Conservation (phyloP, 2,888 invertebrate species). For the Uloborus plumipes region DNA sequence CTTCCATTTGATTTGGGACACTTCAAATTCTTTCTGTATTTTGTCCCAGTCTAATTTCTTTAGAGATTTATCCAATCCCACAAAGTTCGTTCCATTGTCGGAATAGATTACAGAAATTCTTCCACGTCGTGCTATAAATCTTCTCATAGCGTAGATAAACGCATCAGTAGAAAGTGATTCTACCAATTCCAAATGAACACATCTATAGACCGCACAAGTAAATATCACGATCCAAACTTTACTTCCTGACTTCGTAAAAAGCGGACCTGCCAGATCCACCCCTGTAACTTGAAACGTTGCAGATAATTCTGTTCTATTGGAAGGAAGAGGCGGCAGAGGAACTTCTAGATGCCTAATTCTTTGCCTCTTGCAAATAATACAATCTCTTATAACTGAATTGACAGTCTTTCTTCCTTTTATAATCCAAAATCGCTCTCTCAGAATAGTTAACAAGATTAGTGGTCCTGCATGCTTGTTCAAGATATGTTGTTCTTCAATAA, state of each 20-base stretch:
- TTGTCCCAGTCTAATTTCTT: slow-evolving; percentile 11
- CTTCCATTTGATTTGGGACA: slow-evolving; percentile 14
- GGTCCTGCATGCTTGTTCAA: neutral
- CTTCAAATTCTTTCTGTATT: slow-evolving; percentile 7
- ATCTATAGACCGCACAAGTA: slow-evolving; percentile 15
- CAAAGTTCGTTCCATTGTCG: no score
- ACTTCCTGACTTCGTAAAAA: neutral
- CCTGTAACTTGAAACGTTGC: slow-evolving; percentile 15
- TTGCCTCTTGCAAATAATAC: slow-evolving; percentile 9
- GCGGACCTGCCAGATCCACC: neutral
- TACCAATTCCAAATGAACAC: slow-evolving; percentile 25
- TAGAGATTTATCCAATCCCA: neutral
- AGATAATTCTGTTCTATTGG: neutral
- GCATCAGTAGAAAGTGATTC: slow-evolving; percentile 14
- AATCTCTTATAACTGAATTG: neutral
- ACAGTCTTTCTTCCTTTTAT: neutral
- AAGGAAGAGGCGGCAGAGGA: neutral
- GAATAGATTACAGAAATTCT: slow-evolving; percentile 13
- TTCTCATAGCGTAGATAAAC: slow-evolving; percentile 9
- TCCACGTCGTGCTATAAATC: slow-evolving; percentile 20
- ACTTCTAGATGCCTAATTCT: neutral
- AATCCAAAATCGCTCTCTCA: slow-evolving; percentile 1
- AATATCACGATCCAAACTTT: slow-evolving; percentile 1
- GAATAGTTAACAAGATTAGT: neutral
- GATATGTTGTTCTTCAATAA: neutral